Evolutionary conservation across 2,888 invertebrate species (phyloP).

Genomic region (Hermodice carunculata): DNA sequence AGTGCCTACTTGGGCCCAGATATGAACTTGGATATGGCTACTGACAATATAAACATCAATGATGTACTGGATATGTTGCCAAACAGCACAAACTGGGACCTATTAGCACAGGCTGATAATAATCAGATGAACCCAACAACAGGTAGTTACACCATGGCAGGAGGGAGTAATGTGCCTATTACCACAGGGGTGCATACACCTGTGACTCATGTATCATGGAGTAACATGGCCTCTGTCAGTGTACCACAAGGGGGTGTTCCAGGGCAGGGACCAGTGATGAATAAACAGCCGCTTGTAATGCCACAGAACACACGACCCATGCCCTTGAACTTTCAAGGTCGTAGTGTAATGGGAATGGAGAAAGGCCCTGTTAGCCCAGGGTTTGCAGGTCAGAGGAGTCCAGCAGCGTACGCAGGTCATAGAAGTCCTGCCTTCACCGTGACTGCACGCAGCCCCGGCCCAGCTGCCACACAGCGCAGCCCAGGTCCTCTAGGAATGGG

Average conservation of each 20-base stretch:
- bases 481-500: no score
- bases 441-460: neutral
- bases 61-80: slow-evolving; percentile 33
- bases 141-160: no score
- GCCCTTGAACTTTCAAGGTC: neutral
- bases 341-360: neutral
- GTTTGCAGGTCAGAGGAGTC: slow-evolving; percentile 1
- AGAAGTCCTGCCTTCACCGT: neutral
- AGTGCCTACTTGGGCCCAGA: neutral
- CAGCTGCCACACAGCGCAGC: slow-evolving; percentile 7
- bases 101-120: neutral
- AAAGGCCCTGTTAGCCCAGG: slow-evolving; percentile 25
- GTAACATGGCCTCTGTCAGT: neutral
- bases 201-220: slow-evolving; percentile 26
- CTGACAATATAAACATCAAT: slow-evolving; percentile 24
- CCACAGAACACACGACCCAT: neutral
- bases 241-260: neutral
- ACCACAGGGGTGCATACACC: neutral
- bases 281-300: neutral
- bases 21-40: neutral
- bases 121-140: neutral
- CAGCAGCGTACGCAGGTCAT: neutral
- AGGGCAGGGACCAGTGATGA: neutral
- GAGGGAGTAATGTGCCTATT: no score
- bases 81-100: slow-evolving; percentile 8